Evolutionary conservation across 2,113 vertebrate species (phyloP), one percentile per base, ranked within the genome.

Genomic region (Equus quagga): DNA sequence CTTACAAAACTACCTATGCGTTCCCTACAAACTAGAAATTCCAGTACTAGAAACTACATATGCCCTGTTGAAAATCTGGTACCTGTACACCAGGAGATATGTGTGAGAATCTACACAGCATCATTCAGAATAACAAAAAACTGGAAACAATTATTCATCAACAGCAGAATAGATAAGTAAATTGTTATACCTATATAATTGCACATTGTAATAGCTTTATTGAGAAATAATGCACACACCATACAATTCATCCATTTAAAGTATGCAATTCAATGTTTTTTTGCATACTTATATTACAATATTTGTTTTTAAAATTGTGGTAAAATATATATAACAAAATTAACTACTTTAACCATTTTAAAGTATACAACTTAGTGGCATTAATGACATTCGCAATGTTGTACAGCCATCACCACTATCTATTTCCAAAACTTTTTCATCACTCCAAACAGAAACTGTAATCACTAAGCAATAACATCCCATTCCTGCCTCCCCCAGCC

Each of bases 381-480:
- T 13, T 60, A 85, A 70, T 69, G 54, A 86, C 46, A 79, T 44
- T 91, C 54, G n/a, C 60, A 84, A 18, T 60, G 24, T 58, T 67
- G 49, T 70, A 5, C 31, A 78, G 60, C 33, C 62, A 79, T 79
- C 51, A 62, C 51, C 19, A 62, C 56, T 23, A 8, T 64, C 26
- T 89, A 56, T 78, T 65, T 84, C 93, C 36, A 46, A 91, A 95
- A 85, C 6, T 10, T 69, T 84, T 76, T n/a, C 41, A 83, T 67
- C 28, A 54, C 10, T 85, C 54, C 62, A 51, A 91, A 85, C 19
- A 86, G 80, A 84, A 79, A 62, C 33, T 78, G 12, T 49, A 49
- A 78, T 24, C 24, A 65, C 31, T 69, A 67, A 90, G 79, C 36
- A 41, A 12, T 84, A 41, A 89, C 49, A 69, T 36, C 46, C 44